These are phyloP conservation scores for Oreohelix idahoensis DNA, from an alignment of 1,140 invertebrate genomes.

Conservation along the genomic window DNA sequence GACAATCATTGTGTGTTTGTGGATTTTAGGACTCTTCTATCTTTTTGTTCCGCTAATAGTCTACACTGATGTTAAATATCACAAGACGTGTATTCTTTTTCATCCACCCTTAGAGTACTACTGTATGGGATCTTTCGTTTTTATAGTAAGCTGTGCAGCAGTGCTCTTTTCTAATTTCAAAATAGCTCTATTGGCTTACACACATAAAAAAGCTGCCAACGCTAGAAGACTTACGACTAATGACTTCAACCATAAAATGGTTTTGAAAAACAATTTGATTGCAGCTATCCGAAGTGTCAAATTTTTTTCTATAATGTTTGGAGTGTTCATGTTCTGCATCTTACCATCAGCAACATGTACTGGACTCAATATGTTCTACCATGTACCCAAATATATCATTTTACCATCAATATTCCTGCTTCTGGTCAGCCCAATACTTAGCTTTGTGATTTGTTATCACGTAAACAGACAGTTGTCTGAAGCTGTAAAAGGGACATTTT, in stretches of 20 bases:
- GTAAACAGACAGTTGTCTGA: too few species aligned
- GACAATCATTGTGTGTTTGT: neutral
- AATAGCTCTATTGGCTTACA: neutral
- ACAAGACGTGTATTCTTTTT: neutral
- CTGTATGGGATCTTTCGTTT: neutral
- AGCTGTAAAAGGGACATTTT: too few species aligned
- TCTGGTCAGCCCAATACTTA: neutral
- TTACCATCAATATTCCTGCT: neutral
- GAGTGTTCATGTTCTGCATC: neutral
- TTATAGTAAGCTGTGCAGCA: neutral
- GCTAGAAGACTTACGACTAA: neutral
- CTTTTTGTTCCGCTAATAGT: neutral
- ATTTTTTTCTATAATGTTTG: constrained; percentile 1
- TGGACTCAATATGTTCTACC: neutral
- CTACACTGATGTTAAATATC: neutral
- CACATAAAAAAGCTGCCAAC: neutral
- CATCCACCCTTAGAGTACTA: neutral
- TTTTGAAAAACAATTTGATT: neutral
- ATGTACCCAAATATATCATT: neutral
- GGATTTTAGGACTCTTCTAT: neutral
- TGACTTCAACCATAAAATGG: neutral
- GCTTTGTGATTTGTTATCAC: neutral
- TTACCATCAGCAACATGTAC: neutral
- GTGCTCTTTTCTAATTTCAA: neutral
- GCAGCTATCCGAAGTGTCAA: constrained; percentile 5